These are phyloP conservation scores for Natator depressus DNA, from an alignment of 2,113 vertebrate genomes.

Conservation along the genomic window DNA sequence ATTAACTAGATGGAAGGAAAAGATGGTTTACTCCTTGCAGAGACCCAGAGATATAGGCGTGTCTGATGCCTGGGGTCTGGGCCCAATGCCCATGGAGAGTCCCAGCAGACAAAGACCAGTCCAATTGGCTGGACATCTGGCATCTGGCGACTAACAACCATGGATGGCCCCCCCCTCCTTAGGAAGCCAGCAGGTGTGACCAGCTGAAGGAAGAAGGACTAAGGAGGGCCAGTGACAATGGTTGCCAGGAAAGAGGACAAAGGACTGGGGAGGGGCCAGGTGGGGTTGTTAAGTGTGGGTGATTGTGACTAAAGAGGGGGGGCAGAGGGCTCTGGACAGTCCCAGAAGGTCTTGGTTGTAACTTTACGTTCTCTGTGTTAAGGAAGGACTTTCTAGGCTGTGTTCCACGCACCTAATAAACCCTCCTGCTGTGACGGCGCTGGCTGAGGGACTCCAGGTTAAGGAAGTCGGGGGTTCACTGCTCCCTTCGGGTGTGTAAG, in stretches of 20 bases:
- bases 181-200: too few species aligned
- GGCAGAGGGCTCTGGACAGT: neutral
- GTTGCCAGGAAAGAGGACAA: too few species aligned
- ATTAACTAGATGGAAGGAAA: neutral
- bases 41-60: neutral
- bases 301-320: neutral
- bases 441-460: neutral
- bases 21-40: neutral
- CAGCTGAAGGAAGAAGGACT: neutral
- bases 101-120: neutral
- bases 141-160: neutral
- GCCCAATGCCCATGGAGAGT: neutral
- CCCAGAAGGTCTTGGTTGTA: neutral
- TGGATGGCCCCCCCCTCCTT: neutral
- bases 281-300: too few species aligned
- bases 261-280: too few species aligned
- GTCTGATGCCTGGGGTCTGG: neutral
- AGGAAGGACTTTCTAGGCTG: neutral
- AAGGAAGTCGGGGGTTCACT: too few species aligned
- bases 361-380: neutral
- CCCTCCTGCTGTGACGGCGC: neutral
- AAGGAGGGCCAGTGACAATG: neutral
- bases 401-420: neutral
- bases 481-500: too few species aligned
- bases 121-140: neutral